Base-by-base conservation (phyloP, 2,797 vertebrate genomes). In the Muraenolepis orangiensis region DNA sequence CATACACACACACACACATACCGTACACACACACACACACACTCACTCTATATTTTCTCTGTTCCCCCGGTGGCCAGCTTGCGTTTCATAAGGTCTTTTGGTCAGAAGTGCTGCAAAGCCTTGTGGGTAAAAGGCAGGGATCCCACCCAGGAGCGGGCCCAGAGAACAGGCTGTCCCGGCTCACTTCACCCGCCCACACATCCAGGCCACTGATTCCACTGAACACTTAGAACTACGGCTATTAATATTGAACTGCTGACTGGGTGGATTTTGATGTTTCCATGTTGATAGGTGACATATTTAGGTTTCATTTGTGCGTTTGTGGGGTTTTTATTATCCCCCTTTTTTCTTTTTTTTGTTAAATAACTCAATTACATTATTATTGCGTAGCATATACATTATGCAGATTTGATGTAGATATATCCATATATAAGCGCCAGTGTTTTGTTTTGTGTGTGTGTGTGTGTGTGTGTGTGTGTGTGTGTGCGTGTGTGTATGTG, bases 181-280 rank as follows among this genome's bases (percentile, higher is more conserved):
- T 74, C 32, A 72, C 38, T 42, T 16, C 40, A 42, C 40, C 1
- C 16, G 40, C 40, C 28, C 70, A 75, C 84, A 80, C 85, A 91
- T 86, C 84, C 80, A 88, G 87, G 87, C 82, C 89, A 86, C 76
- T 88, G 81, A 83, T 86, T 34, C 86, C 87, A 86, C n/a, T n/a
- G n/a, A 75, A 78, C 77, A 86, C 83, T 87, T 77, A 85, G 85
- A 51, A 85, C 84, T n/a, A n/a, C 87, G 90, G 85, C 83, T 90
- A 90, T 90, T 90, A 91, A 91, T 91, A 90, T 77, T 78, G 81
- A 90, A 87, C 30, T 72, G 72, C 34, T 74, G 74, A 28, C 66
- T 76, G 51, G 46, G 40, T 30, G 11, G 13, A 29, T 31, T 14
- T 31, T 10, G 18, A 7, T 30, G n/a, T 69, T 20, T 70, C 6